Evolutionary conservation across 1,140 invertebrate genomes (phyloP).

Genomic region (Drosophila pseudoananassae): DNA sequence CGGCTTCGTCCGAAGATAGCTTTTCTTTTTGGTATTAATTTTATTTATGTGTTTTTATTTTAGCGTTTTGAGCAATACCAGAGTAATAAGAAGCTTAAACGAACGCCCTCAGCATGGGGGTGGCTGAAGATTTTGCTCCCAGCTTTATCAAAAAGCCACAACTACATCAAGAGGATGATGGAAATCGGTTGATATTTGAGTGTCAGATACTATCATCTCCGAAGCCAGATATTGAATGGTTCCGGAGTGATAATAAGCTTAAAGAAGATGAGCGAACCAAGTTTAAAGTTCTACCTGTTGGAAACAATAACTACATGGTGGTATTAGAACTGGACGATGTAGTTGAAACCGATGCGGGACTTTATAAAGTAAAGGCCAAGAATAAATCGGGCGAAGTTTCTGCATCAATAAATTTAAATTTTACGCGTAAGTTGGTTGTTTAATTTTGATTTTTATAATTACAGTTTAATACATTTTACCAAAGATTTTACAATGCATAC

Average conservation of each 20-base stretch:
- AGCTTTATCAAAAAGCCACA: slow-evolving; percentile 99
- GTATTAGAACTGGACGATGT: slow-evolving; percentile 97
- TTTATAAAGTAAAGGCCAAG: slow-evolving; percentile 99
- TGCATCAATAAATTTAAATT: slow-evolving; percentile 99
- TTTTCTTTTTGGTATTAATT: not conserved
- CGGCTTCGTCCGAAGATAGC: not conserved
- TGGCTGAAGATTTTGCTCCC: slow-evolving; percentile 95
- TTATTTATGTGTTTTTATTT: not conserved
- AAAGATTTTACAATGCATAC: no score
- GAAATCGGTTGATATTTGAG: slow-evolving; percentile 97
- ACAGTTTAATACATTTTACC: no score
- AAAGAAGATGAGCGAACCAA: slow-evolving; percentile 92
- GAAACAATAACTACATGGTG: slow-evolving; percentile 94
- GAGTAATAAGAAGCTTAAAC: slow-evolving; percentile 57
- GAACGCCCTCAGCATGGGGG: slow-evolving; percentile 80
- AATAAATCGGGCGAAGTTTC: slow-evolving; percentile 99
- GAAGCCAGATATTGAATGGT: slow-evolving; percentile 96
- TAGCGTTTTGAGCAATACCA: slow-evolving; percentile 55
- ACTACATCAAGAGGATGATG: slow-evolving; percentile 97
- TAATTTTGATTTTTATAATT: not conserved
- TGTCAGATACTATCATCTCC: slow-evolving; percentile 95
- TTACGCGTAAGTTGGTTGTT: slow-evolving; percentile 93
- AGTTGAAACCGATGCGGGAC: slow-evolving; percentile 97
- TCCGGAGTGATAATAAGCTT: slow-evolving; percentile 92
- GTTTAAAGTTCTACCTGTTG: slow-evolving; percentile 93